Base-by-base conservation (phyloP, 2,888 invertebrate genomes). In the Eucera pruinosa region DNA sequence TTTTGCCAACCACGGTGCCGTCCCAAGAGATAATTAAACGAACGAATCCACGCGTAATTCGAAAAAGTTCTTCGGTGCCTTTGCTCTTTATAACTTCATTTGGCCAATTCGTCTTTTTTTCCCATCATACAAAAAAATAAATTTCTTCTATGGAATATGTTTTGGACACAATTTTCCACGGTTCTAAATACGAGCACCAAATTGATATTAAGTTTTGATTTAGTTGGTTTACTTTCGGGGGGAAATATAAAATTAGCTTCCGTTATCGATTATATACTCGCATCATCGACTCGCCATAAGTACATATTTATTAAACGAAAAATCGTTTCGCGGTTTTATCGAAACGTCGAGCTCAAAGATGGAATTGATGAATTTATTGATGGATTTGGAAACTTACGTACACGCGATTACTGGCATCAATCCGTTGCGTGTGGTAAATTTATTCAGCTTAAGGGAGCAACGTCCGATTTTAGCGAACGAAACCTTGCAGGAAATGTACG, bases 401-500 rank as follows among this genome's bases (percentile, higher is more conserved):
- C 66, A 6, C n/a, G 20, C 25, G 9, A 47, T 39, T 41, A 30
- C n/a, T n/a, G 18, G 48, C 39, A 45, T 33, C 48, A 18, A 45
- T 9, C n/a, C 45, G 65, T 62, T 57, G 45, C 64, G 43, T 52
- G 70, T 58, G 9, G n/a, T 7, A 47, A 57, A 60, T 65, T 55
- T 62, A 23, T 45, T 47, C 43, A 52, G 65, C 55, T 67, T 55
- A 77, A 76, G 78, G 48, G 73, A 60, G 69, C 76, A 76, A 60
- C n/a, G 57, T 7, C 43, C 62, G 73, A 65, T 76, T 74, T 72
- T 67, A 48, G 41, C 57, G n/a, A 57, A 48, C 55, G 54, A 62
- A 75, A 68, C 60, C 62, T 72, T 67, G 69, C 72, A 69, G 78
- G 60, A 75, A 66, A 72, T 76, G 70, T 68, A 62, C 73, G 79